Percentiles rank a stretch among this genome's conserved stretches.
phyloP scores from a whole-genome alignment of 1,140 invertebrate genomes.

The Drosophila fuyamai region DNA sequence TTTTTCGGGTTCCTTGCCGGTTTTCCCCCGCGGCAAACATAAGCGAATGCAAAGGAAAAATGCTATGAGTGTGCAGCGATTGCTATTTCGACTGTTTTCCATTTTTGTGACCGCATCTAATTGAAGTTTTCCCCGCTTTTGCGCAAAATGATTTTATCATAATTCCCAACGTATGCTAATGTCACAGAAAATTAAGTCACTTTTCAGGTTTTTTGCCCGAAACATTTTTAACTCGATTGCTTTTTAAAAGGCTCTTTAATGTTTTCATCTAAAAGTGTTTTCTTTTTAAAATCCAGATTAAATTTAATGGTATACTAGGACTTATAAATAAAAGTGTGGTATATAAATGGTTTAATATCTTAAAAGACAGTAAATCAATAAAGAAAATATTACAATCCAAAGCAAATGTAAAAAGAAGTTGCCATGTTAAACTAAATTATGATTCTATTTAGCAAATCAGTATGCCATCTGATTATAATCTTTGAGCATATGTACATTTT shows the following conservation, averaged over 20 bases:
- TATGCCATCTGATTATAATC: too few relatives aligned
- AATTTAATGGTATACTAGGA: too few relatives aligned
- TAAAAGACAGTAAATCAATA: too few relatives aligned
- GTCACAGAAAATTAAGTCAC: background rate
- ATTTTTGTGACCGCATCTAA: background rate
- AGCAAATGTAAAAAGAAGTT: too few relatives aligned
- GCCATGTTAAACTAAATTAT: too few relatives aligned
- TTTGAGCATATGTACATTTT: too few relatives aligned
- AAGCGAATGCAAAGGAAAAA: background rate
- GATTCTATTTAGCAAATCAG: too few relatives aligned
- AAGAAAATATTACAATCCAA: too few relatives aligned
- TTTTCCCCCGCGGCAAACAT: slow-evolving; percentile 1
- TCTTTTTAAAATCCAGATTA: too few relatives aligned
- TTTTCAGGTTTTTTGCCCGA: background rate
- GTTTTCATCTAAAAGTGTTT: too few relatives aligned
- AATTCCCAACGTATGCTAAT: background rate
- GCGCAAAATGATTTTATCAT: background rate
- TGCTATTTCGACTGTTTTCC: background rate
- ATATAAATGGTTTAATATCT: too few relatives aligned
- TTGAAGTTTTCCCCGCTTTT: background rate
- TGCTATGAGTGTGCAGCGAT: slow-evolving; percentile 1
- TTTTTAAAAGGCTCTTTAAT: background rate
- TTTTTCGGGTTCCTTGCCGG: slow-evolving; percentile 2
- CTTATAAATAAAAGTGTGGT: too few relatives aligned
- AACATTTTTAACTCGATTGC: background rate